Evolutionary conservation across 2,797 vertebrate species (phyloP).

Genomic region (Tauraco hartlaubi): DNA sequence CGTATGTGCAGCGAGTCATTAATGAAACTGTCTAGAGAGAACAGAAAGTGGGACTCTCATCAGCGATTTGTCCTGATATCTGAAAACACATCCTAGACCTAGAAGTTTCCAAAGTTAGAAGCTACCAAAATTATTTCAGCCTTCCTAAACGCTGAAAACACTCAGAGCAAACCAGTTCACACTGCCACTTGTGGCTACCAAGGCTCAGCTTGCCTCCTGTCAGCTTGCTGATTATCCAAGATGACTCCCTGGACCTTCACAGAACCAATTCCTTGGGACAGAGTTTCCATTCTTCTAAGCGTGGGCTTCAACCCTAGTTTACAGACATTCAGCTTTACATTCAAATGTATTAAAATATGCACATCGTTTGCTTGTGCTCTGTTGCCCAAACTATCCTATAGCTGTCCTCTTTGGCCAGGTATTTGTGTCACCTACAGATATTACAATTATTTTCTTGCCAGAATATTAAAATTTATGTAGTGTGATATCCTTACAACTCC

Average conservation of each 20-base stretch:
- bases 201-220: neutral
- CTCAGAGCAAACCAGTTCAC: neutral
- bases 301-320: neutral
- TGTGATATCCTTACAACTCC: neutral
- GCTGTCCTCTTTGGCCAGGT: neutral
- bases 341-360: fast-evolving
- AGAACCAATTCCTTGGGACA: neutral
- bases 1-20: neutral
- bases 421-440: neutral
- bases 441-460: neutral
- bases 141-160: neutral
- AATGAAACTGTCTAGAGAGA: neutral
- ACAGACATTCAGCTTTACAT: neutral
- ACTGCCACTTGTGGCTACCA: neutral
- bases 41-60: neutral
- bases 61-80: neutral
- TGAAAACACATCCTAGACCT: neutral
- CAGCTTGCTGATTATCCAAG: neutral
- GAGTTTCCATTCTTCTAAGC: neutral
- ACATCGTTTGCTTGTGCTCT: neutral
- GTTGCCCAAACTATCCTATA: neutral
- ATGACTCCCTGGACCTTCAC: neutral
- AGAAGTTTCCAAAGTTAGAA: neutral
- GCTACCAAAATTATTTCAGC: neutral
- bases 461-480: neutral